Evolutionary conservation across 1,140 invertebrate genomes (phyloP), one percentile per base, ranked within the genome.

Genomic region (Drosophila teissieri): DNA sequence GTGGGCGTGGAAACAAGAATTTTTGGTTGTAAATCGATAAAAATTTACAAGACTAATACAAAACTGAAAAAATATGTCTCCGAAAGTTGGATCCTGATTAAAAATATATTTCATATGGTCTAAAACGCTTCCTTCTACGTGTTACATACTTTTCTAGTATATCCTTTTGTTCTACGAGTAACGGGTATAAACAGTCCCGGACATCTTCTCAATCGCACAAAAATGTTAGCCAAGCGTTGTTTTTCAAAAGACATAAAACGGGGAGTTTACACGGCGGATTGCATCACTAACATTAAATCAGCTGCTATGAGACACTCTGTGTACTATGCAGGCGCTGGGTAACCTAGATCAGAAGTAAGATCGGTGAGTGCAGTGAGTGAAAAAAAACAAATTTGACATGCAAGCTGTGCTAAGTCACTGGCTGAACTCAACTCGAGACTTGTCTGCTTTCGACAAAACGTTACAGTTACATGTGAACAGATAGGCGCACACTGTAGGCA

Each of bases 321-420:
- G 17, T 22, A 36, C 31, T 57, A 57, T 56, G 48, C 55, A 42
- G 48, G 44, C 58, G 65, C 52, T 40, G 62, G 57, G 57, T 64
- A 78, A 86, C 82, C 81, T 85, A 77, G 48, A 73, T 73, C 51
- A 36, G 34, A 56, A 51, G 62, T 45, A 51, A 64, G 49, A 17
- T 73, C 67, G 57, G 64, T 63, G 75, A 75, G 56, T 62, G 60
- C 64, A 57, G 49, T 64, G 53, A 85, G 78, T n/a, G n/a, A n/a
- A n/a, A n/a, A n/a, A 68, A 85, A 85, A 88, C 74, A 80, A 86
- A 88, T 88, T 86, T 86, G 82, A 86, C 82, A 88, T 78, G 79
- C 68, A 81, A 86, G 81, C 74, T 81, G 78, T 67, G 83, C 72
- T 85, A 75, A 83, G 75, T 75, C 63, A 49, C 60, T 36, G 49